Evolutionary conservation across 1,140 invertebrate genomes (phyloP).

Genomic region (Colletes latitarsis): DNA sequence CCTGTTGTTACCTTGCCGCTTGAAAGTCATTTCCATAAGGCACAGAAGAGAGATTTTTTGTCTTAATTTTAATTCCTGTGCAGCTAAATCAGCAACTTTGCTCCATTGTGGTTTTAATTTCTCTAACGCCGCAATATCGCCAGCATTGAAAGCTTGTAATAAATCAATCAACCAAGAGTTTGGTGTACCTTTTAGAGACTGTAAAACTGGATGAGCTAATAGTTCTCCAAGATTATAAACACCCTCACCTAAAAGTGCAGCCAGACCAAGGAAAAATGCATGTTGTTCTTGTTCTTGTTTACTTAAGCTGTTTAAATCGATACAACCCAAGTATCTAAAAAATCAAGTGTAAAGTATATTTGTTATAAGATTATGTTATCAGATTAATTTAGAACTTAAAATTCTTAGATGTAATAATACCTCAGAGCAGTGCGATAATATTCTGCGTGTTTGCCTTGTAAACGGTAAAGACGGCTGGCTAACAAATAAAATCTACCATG

Average conservation of each 20-base stretch:
- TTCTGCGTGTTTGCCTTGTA: slow-evolving; percentile 93
- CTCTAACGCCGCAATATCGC: slow-evolving; percentile 94
- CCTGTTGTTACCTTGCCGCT: slow-evolving; percentile 86
- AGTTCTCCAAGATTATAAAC: slow-evolving; percentile 99
- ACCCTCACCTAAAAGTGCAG: slow-evolving; percentile 96
- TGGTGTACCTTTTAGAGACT: slow-evolving; percentile 90
- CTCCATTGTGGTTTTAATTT: slow-evolving; percentile 90
- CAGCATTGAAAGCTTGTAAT: slow-evolving; percentile 95
- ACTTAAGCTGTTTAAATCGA: slow-evolving; percentile 86
- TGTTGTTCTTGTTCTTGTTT: slow-evolving; percentile 88
- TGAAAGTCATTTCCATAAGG: slow-evolving; percentile 96
- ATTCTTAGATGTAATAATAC: slow-evolving; percentile 53
- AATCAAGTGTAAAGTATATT: slow-evolving; percentile 14
- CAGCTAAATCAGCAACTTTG: slow-evolving; percentile 93
- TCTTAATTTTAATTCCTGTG: slow-evolving; percentile 90
- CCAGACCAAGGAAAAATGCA: slow-evolving; percentile 95
- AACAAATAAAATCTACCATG: slow-evolving; percentile 97
- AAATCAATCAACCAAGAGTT: slow-evolving; percentile 95
- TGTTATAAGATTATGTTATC: not conserved
- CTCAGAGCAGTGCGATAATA: slow-evolving; percentile 98
- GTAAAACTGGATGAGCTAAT: slow-evolving; percentile 96
- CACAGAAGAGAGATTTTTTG: slow-evolving; percentile 97
- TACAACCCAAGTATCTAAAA: slow-evolving; percentile 93
- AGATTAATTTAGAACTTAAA: not conserved
- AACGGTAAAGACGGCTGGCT: slow-evolving; percentile 91